Base-by-base conservation (phyloP, 2,797 vertebrate species). In the Podargus strigoides region DNA sequence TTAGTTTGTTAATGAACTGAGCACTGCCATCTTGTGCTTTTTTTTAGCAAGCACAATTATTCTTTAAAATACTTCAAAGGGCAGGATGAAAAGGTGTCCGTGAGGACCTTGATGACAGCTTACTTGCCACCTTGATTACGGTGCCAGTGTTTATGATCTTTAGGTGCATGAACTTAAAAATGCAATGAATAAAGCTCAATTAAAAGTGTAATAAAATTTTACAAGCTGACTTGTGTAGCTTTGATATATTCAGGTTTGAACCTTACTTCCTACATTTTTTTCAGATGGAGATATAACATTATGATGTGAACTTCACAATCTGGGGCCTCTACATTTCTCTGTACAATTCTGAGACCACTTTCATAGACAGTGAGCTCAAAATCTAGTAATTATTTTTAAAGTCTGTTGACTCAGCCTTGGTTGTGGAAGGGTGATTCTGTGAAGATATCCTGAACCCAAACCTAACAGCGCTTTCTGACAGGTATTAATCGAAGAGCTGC, bases 21-120 rank as follows among this genome's bases (percentile, higher is more conserved):
- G 93, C 89, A 95, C 76, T 96, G 97, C 95, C 95, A 96, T 95
- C 95, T 94, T 80, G 95, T 96, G 95, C 19, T 2, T 21, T 39
- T 41, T 73, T 63, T 63, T 10, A 80, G 81, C 70, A 85, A 93
- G 46, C 10, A 2, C 81, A 58, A 82, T 78, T 88, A 75, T 18
- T 76, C 55, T 87, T 64, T 20, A 20, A 69, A 85, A 20, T 19
- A 23, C 17, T 72, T 37, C 59, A 28, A 63, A 60, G 16, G 11
- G n/a, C 37, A 32, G 15, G 46, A 90, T 55, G 59, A 47, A 87
- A 86, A 73, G 10, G 2, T 59, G 18, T 20, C n/a, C 16, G 4
- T 5, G 1, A 62, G 34, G 42, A 70, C 8, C 42, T 62, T 68
- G 8, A 21, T 3, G 1, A 19, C 0, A 0, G 10, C 37, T 55